Evolutionary conservation across 2,888 invertebrate genomes (phyloP), one percentile per base, ranked within the genome.

Genomic region (Lasioglossum villosulum): DNA sequence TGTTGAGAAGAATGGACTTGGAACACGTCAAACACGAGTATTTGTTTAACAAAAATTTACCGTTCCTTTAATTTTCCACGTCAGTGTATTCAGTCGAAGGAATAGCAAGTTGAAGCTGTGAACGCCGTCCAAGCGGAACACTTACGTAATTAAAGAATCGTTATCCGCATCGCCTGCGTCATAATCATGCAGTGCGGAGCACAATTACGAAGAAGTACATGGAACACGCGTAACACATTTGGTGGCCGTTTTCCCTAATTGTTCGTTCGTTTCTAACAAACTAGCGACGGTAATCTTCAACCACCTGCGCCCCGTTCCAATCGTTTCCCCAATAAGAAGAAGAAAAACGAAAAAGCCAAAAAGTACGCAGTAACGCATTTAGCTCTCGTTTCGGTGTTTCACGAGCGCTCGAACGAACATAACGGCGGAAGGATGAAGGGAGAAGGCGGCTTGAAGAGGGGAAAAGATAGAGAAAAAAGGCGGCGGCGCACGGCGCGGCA

Each of bases 311-410:
- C 12, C 68, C 12, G 37, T 39, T 70, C 70, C 70, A 70, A 70
- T 70, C 70, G 39, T 70, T 70, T 70, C 2, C 70, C 70, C n/a
- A 39, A n/a, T n/a, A 48, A 70, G 39, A 34, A 52, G 48, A 77
- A 45, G 27, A 56, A 59, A 27, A 74, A 63, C 16, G 39, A 75
- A 39, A 59, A 42, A 39, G 23, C 19, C 2, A 66, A 76, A 66
- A 34, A 48, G 70, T 14, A n/a, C 56, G 56, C 56, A 66, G 63
- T 59, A 63, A 79, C 78, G 78, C 74, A 66, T 74, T 79, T 74
- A 74, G 34, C 34, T 66, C 79, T 79, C 79, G 74, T 79, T 79
- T 79, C 45, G 63, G 37, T 66, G 27, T 79, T 79, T 48, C 72
- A 23, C 59, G 70, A 34, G 23, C 48, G 30, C 37, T 37, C 23